A percentile compares a stretch with the other conserved stretches of the same genome.
Conservation (phyloP, 2,888 invertebrate genomes). For the Drosophila neutralis region DNA sequence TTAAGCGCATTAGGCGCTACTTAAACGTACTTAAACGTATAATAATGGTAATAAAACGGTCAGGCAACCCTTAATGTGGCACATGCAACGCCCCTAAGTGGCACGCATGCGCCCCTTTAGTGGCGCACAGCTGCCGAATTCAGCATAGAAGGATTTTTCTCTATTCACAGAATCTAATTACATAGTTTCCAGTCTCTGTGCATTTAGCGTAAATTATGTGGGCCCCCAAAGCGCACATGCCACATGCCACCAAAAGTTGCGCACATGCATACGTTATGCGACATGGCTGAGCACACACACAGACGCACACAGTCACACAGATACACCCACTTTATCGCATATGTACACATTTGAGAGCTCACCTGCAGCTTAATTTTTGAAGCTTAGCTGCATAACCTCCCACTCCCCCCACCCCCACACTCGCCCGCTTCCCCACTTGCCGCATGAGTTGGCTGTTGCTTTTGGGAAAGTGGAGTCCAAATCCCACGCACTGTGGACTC, state of each 20-base stretch:
- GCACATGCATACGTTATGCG: constrained; percentile 41
- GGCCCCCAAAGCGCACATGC: constrained; percentile 34
- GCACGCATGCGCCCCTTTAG: constrained; percentile 36
- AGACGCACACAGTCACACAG: constrained; percentile 4
- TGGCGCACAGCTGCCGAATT: constrained; percentile 38
- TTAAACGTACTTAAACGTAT: constrained; percentile 52
- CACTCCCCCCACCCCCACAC: constrained; percentile 18
- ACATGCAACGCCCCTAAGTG: constrained; percentile 55
- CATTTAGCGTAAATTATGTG: constrained; percentile 76
- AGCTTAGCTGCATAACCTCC: constrained; percentile 70
- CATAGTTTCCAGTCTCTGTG: constrained; percentile 57
- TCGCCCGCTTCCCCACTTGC: background rate
- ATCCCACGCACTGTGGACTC: constrained; percentile 66
- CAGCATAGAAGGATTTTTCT: constrained; percentile 40
- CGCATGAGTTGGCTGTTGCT: constrained; percentile 70
- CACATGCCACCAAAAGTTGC: constrained; percentile 50
- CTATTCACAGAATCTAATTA: constrained; percentile 71
- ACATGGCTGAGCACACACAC: constrained; percentile 59
- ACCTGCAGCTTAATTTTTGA: constrained; percentile 55
- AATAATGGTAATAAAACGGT: constrained; percentile 13
- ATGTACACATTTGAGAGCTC: constrained; percentile 19
- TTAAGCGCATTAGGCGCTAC: constrained; percentile 65
- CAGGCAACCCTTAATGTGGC: constrained; percentile 60
- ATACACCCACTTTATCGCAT: constrained; percentile 4
- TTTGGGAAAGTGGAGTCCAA: constrained; percentile 60